Evolutionary conservation across 23 tunicate species (phyloP).

Genomic region (Corella eumyota): DNA sequence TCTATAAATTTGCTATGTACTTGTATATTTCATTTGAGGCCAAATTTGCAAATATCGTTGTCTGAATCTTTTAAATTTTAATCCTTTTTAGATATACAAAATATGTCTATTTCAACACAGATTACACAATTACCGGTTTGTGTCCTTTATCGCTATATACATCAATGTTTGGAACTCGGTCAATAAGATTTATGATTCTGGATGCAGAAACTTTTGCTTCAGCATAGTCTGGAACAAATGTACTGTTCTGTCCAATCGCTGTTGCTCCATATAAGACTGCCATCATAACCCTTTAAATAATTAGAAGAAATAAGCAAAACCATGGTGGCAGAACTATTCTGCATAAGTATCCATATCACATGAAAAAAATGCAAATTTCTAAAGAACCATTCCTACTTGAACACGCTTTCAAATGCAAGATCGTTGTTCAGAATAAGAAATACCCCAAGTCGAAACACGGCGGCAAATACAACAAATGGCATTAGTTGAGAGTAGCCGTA

Average conservation of each 20-base stretch:
- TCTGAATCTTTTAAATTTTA: no score
- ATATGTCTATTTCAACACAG: no score
- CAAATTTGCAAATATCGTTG: no score
- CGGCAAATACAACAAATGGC: conserved; percentile 2
- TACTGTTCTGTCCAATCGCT: conserved; percentile 33
- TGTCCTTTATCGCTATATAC: conserved; percentile 18
- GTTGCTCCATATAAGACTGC: conserved; percentile 49
- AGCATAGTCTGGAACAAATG: conserved; percentile 35
- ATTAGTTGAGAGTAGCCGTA: conserved; percentile 3
- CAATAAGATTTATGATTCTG: conserved; percentile 25
- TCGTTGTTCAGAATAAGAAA: not conserved
- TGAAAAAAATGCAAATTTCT: no score
- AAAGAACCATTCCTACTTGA: conserved; percentile 16
- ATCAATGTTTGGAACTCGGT: conserved; percentile 13
- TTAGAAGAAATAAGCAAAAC: no score
- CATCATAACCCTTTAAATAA: no score
- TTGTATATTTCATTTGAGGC: no score
- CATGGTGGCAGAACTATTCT: no score
- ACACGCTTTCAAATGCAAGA: conserved; percentile 2
- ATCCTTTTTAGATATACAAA: no score
- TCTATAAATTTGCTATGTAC: no score
- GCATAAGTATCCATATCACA: no score
- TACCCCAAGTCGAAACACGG: not conserved
- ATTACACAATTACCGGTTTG: no score
- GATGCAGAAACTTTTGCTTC: conserved; percentile 34